Conservation (phyloP, 2,888 invertebrate genomes). For the Melangyna quadrimaculata region DNA sequence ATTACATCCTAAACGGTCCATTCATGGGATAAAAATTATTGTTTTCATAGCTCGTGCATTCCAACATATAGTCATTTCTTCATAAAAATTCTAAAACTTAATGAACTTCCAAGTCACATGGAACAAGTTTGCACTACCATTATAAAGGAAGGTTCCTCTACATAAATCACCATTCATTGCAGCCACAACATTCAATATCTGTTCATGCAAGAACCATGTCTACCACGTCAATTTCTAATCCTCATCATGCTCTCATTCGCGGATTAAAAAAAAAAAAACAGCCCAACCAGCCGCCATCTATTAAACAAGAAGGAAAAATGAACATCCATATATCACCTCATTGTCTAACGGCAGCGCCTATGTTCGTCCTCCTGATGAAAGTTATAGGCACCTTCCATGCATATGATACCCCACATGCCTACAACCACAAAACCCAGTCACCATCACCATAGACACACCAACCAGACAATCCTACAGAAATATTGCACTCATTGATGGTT, state of each 20-base stretch:
- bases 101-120: slow-evolving; percentile 46
- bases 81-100: slow-evolving; percentile 8
- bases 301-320: background rate
- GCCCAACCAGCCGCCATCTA: slow-evolving; percentile 5
- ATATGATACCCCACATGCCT: background rate
- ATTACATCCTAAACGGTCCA: slow-evolving; percentile 1
- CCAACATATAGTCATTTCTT: background rate
- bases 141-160: too few species aligned
- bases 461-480: slow-evolving; percentile 46
- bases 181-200: slow-evolving; percentile 36
- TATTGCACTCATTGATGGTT: slow-evolving; percentile 53
- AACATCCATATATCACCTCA: slow-evolving; percentile 29
- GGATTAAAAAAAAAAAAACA: slow-evolving; percentile 23
- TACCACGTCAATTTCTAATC: slow-evolving; percentile 63
- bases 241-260: slow-evolving; percentile 60
- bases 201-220: slow-evolving; percentile 63
- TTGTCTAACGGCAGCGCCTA: slow-evolving; percentile 26
- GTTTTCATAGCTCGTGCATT: background rate
- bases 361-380: slow-evolving; percentile 7
- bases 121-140: background rate
- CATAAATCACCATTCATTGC: background rate
- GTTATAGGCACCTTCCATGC: slow-evolving; percentile 13
- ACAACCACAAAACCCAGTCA: slow-evolving; percentile 34
- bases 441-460: slow-evolving; percentile 29
- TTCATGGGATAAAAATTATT: background rate